Evolutionary conservation across 2,888 invertebrate species (phyloP), one percentile per base, ranked within the genome.

Genomic region (Pteria penguin): DNA sequence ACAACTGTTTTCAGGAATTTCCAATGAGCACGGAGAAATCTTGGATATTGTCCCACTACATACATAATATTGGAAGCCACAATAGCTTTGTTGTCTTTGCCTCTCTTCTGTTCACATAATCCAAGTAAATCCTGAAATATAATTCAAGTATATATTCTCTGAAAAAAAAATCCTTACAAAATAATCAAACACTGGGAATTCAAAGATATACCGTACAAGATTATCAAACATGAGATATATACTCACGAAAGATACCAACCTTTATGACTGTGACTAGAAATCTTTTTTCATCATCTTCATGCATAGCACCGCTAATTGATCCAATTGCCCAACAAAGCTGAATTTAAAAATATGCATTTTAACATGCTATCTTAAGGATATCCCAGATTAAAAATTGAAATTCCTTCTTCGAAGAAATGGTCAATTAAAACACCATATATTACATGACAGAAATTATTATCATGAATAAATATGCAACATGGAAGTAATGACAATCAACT

Each of bases 1-100:
- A 99, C 98, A 90, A 99, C 99, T 67, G 99, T 99, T 94, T 99
- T 99, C 81, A 99, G 94, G 93, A 99, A 99, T 92, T 98, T 97
- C 99, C 99, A 99, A 93, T 99, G 99, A n/a, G 98, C 98, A 86
- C 98, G 94, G 79, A 99, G 94, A 93, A 99, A 99, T 76, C 99
- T 88, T 60, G 99, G 99, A 93, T 99, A 99, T 92, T 99, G 99
- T 2, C 99, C 99, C 70, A 99, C 99, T 76, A 99, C 99, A 93
- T 99, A 99, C 99, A 99, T 99, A 82, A 99, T 99, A 93, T 99
- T 99, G 82, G 98, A 98, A 22, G 99, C 99, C 90, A 99, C 98
- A 84, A 99, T 99, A 75, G 99, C 99, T 93, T 99, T 99, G 93
- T 99, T 99, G 93, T 99, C 99, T 94, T 99, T 99, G 68, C 98